These are phyloP conservation scores for Oxyteleia sp. DNA, from an alignment of 2,888 invertebrate genomes.

Conservation along the genomic window DNA sequence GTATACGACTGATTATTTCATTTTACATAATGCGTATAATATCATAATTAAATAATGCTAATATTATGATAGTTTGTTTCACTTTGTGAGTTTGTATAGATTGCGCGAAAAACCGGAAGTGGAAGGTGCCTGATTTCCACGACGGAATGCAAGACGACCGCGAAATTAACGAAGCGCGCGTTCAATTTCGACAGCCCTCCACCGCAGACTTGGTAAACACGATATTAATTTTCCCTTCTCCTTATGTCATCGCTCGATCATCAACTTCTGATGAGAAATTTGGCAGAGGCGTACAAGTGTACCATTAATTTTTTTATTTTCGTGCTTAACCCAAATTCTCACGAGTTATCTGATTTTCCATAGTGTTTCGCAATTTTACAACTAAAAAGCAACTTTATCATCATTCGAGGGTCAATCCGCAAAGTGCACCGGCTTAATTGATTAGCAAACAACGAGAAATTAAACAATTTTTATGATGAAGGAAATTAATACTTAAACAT, in stretches of 20 bases:
- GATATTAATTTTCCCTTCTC: conserved; percentile 79
- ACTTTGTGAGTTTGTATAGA: conserved; percentile 67
- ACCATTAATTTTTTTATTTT: conserved; percentile 39
- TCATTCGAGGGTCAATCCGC: neutral
- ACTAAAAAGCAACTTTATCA: neutral
- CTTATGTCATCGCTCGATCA: conserved; percentile 67
- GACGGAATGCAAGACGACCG: conserved; percentile 75
- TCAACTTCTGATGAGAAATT: conserved; percentile 65
- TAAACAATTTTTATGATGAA: too few species aligned
- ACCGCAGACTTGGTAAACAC: conserved; percentile 77
- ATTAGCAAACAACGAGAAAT: too few species aligned
- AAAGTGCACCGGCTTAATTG: too few species aligned
- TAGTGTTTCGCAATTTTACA: conserved; percentile 13
- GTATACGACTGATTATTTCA: conserved; percentile 29
- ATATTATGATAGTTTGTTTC: conserved; percentile 46
- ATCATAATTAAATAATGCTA: conserved; percentile 39
- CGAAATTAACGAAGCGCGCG: conserved; percentile 82
- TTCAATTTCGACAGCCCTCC: conserved; percentile 80
- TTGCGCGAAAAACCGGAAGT: conserved; percentile 77
- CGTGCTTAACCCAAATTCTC: conserved; percentile 39
- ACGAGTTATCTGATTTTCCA: conserved; percentile 13
- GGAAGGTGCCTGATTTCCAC: conserved; percentile 78
- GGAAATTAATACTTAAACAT: too few species aligned
- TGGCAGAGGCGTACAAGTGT: conserved; percentile 12
- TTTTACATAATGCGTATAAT: conserved; percentile 52